phyloP scores from a whole-genome alignment of 2,113 vertebrate species.

The Struthio camelus region DNA sequence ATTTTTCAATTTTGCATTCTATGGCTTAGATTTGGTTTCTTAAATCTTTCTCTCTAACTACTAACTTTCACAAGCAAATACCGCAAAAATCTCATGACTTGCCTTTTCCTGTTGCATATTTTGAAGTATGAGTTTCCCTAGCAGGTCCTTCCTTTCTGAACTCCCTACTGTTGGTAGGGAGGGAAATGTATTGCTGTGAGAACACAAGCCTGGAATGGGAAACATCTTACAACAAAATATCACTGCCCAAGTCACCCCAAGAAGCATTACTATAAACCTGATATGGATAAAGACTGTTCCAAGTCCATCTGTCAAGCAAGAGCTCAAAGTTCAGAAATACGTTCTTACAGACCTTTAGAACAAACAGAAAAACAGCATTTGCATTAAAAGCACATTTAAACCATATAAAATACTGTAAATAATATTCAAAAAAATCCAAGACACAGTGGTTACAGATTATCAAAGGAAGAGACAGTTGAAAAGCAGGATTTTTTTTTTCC shows the following conservation, averaged over 20 bases:
- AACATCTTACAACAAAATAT: background rate
- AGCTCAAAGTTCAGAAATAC: conserved; percentile 31
- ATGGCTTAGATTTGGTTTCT: background rate
- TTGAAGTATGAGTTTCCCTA: background rate
- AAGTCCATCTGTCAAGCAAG: conserved; percentile 54
- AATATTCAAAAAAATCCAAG: conserved; percentile 5
- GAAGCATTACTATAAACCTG: background rate
- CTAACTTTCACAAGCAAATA: background rate
- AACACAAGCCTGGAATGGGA: background rate
- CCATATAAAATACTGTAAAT: conserved; percentile 53
- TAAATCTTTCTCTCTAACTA: background rate
- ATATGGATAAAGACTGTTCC: conserved; percentile 63
- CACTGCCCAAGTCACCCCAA: background rate
- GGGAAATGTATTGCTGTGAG: background rate
- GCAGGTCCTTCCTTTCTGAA: background rate
- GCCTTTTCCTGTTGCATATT: conserved; percentile 13
- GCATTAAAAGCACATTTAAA: conserved; percentile 68
- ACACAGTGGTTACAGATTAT: conserved; percentile 52
- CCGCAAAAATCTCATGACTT: background rate
- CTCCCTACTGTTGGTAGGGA: background rate
- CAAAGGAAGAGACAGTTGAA: conserved; percentile 28
- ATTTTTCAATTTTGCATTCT: background rate
- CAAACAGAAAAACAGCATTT: conserved; percentile 64
- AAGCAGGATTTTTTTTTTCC: background rate
- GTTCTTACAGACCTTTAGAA: conserved; percentile 65